phyloP scores from a whole-genome alignment of 2,113 vertebrate species.

The Isichthys henryi region DNA sequence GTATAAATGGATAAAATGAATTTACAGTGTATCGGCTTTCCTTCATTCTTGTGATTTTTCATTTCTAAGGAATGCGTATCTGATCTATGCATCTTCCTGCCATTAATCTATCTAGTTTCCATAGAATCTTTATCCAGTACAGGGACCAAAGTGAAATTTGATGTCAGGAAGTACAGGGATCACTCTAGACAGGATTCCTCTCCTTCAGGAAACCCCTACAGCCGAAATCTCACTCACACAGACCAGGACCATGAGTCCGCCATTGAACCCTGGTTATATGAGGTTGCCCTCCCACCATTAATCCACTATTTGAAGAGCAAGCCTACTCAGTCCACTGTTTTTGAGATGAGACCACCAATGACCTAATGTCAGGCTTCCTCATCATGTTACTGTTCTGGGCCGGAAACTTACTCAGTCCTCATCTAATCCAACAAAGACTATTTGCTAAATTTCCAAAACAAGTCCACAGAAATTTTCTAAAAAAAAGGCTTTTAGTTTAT shows the following conservation, averaged over 20 bases:
- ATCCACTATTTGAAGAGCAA: neutral
- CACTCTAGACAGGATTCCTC: neutral
- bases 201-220: neutral
- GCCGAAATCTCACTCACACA: neutral
- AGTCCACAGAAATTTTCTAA: neutral
- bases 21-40: neutral
- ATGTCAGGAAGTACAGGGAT: neutral
- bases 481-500: neutral
- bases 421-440: neutral
- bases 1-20: neutral
- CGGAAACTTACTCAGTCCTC: neutral
- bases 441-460: neutral
- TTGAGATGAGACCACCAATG: neutral
- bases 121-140: neutral
- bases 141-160: neutral
- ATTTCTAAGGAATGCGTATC: neutral
- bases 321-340: neutral
- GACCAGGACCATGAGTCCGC: neutral
- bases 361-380: neutral
- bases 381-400: neutral
- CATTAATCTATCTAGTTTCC: neutral
- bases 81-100: neutral
- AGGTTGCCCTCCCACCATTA: neutral
- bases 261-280: neutral
- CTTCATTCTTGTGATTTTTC: neutral